Evolutionary conservation across 2,797 vertebrate genomes (phyloP).

Genomic region (Falco rusticolus): DNA sequence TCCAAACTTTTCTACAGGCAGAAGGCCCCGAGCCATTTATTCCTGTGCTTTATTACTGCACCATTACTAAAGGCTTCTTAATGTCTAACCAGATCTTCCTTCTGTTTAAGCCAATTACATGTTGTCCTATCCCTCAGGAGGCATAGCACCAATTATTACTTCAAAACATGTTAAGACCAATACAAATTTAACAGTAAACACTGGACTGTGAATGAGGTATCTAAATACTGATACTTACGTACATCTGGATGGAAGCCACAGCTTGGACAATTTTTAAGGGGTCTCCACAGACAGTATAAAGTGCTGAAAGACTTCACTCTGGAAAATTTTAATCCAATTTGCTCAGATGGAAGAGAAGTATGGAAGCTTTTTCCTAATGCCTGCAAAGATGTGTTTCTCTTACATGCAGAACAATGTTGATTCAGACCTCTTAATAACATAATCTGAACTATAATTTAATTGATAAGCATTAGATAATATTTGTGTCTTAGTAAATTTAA

Average conservation of each 20-base stretch:
- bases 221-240: neutral
- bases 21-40: neutral
- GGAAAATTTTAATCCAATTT: slow-evolving; percentile 15
- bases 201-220: neutral
- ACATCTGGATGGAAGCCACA: neutral
- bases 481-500: slow-evolving; percentile 21
- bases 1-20: neutral
- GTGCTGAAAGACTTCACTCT: neutral
- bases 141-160: slow-evolving; percentile 15
- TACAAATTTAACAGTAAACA: neutral
- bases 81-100: slow-evolving; percentile 30
- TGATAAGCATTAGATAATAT: neutral
- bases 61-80: slow-evolving; percentile 35
- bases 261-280: neutral
- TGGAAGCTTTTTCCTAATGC: neutral
- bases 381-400: neutral
- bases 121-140: neutral
- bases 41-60: slow-evolving; percentile 10
- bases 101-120: slow-evolving; percentile 50
- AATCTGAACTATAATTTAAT: neutral
- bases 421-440: slow-evolving; percentile 13
- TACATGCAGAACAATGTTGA: neutral
- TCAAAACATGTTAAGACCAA: slow-evolving; percentile 8
- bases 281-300: neutral
- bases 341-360: neutral